A percentile compares a stretch with the other conserved stretches of the same genome.
Conservation (phyloP, 2,113 vertebrate species). For the Ameiurus melas region DNA sequence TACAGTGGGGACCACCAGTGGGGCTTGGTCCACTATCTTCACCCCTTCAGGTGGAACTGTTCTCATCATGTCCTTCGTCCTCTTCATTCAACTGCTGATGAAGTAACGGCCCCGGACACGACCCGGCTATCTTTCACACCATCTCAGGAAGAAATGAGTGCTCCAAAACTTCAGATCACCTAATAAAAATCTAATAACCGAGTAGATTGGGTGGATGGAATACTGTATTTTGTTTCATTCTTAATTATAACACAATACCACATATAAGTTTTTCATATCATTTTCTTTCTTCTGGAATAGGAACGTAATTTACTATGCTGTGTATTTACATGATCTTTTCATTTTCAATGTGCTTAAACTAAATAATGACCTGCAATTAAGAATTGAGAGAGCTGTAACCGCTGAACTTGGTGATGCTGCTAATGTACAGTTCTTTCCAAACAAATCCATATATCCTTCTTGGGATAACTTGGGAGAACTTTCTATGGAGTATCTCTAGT, state of each 20-base stretch:
- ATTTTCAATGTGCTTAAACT: background rate
- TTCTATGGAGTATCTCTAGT: background rate
- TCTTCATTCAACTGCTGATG: constrained; percentile 18
- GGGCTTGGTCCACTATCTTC: background rate
- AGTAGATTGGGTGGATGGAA: background rate
- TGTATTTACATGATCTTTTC: no score
- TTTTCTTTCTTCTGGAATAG: background rate
- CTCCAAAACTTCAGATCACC: background rate
- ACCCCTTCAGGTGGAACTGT: background rate
- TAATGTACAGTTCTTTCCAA: background rate
- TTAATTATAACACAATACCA: background rate
- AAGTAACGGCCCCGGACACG: background rate
- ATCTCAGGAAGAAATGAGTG: background rate
- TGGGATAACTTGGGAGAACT: background rate
- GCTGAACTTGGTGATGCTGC: background rate
- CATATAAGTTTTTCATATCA: background rate
- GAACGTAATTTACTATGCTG: background rate
- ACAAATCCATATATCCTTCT: background rate
- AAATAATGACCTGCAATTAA: background rate
- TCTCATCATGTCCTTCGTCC: background rate
- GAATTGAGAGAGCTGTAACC: background rate
- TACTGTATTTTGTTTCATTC: background rate
- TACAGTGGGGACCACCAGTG: no score
- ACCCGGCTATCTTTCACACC: background rate
- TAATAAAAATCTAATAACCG: background rate